Conservation (phyloP, 1,140 invertebrate genomes). For the Lethrus apterus region DNA sequence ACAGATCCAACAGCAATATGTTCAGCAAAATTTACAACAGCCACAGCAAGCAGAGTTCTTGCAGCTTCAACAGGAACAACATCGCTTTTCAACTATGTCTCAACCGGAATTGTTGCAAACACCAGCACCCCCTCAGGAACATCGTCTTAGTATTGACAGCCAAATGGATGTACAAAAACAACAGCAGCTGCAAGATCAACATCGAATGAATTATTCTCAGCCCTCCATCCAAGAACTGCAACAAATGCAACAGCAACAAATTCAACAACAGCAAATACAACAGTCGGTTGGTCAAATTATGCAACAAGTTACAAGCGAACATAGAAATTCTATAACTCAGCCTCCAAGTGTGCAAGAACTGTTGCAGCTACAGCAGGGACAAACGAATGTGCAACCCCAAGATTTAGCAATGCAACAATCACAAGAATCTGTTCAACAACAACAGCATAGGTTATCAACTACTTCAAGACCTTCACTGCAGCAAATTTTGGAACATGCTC, state of each 20-base stretch:
- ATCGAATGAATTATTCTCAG: slow-evolving; percentile 13
- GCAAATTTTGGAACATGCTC: slow-evolving; percentile 2
- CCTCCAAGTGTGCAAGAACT: slow-evolving; percentile 19
- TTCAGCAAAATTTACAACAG: slow-evolving; percentile 31
- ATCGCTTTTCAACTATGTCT: slow-evolving; percentile 30
- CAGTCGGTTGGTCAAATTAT: too few relatives aligned
- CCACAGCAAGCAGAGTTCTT: slow-evolving; percentile 32
- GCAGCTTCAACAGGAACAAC: slow-evolving; percentile 29
- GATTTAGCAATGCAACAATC: slow-evolving; percentile 6
- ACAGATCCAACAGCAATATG: slow-evolving; percentile 26
- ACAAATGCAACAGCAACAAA: slow-evolving; percentile 5
- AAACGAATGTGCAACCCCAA: slow-evolving; percentile 16
- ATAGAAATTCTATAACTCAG: slow-evolving; percentile 18
- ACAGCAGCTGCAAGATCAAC: slow-evolving; percentile 21
- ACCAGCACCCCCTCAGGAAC: slow-evolving; percentile 22
- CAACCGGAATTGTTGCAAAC: slow-evolving; percentile 35
- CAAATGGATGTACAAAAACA: slow-evolving; percentile 33
- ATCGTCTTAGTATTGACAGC: slow-evolving; percentile 35
- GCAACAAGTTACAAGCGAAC: slow-evolving; percentile 8
- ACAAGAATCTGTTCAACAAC: slow-evolving; percentile 3
- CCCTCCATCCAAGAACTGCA: slow-evolving; percentile 18
- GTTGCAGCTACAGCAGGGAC: slow-evolving; percentile 13
- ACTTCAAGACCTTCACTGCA: neutral
- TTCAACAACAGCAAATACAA: neutral
- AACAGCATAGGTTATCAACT: slow-evolving; percentile 10